Base-by-base conservation (phyloP, 2,888 invertebrate species). In the Torymus aiolomorphi region DNA sequence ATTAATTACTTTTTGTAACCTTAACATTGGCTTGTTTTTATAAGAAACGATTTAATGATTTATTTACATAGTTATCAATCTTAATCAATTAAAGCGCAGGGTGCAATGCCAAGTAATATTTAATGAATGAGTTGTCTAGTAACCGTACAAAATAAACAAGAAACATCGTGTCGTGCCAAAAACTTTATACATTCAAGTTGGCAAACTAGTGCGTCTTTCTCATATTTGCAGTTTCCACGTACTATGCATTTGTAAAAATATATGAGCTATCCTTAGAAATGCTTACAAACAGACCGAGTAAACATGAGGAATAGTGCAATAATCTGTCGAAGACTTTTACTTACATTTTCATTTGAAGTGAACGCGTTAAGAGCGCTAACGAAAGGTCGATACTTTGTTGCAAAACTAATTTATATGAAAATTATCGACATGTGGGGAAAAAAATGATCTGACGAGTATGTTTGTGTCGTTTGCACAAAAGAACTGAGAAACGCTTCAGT, bases 111-210 rank as follows among this genome's bases (percentile, higher is more conserved):
- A 18, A 67, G 14, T 67, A 14, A 24, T 20, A 52, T 14, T 52
- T 52, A 66, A 66, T 20, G 14, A 42, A 42, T 42, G 42, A 42
- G 42, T 42, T 42, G 42, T 42, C 42, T 42, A 42, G 42, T 42
- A 8, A 42, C 42, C 42, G 8, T 42, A 8, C 42, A 42, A 42
- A 42, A 42, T 42, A 42, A 67, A 69, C 14, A 67, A 59, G 59
- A 49, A 57, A 62, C 61, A 18, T 66, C 42, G 56, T 72, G n/a
- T 16, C 3, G 54, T 73, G 67, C 31, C 67, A 78, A 61, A 78
- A 67, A 57, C 4, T 66, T 72, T 16, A n/a, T 67, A 18, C 61
- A 18, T 59, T 59, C 56, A 51, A 59, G 63, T 76, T 71, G 57
- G 66, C 77, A 65, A 71, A 77, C 52, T 49, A n/a, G 3, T 42